These are phyloP conservation scores for Acrocephalus arundinaceus DNA, from an alignment of 2,113 vertebrate species.

Conservation along the genomic window DNA sequence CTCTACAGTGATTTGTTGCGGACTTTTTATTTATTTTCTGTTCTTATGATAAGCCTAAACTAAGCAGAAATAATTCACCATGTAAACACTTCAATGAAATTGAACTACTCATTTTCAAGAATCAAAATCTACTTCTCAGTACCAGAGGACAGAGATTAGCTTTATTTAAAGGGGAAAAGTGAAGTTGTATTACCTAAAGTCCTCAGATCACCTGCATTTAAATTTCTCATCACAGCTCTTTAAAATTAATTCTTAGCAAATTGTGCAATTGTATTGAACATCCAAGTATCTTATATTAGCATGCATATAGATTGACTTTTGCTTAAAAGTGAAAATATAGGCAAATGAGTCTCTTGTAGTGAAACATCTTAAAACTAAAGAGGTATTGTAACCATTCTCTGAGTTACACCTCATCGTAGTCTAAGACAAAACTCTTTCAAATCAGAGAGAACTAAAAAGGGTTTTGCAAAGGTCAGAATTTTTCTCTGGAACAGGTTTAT, in stretches of 20 bases:
- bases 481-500: not conserved
- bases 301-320: not conserved
- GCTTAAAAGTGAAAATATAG: not conserved
- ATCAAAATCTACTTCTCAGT: not conserved
- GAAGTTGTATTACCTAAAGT: not conserved
- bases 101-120: not conserved
- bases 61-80: not conserved
- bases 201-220: not conserved
- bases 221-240: not conserved
- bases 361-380: not conserved
- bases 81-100: not conserved
- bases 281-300: not conserved
- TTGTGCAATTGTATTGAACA: not conserved
- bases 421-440: not conserved
- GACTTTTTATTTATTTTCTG: not conserved
- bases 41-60: not conserved
- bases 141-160: not conserved
- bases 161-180: conserved; percentile 18
- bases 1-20: not conserved
- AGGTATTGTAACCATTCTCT: not conserved
- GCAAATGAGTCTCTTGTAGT: not conserved
- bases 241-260: conserved; percentile 2
- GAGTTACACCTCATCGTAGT: not conserved
- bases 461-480: not conserved
- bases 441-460: not conserved